These are phyloP conservation scores for Salmo trutta DNA, from an alignment of 2,797 vertebrate species.

Conservation along the genomic window DNA sequence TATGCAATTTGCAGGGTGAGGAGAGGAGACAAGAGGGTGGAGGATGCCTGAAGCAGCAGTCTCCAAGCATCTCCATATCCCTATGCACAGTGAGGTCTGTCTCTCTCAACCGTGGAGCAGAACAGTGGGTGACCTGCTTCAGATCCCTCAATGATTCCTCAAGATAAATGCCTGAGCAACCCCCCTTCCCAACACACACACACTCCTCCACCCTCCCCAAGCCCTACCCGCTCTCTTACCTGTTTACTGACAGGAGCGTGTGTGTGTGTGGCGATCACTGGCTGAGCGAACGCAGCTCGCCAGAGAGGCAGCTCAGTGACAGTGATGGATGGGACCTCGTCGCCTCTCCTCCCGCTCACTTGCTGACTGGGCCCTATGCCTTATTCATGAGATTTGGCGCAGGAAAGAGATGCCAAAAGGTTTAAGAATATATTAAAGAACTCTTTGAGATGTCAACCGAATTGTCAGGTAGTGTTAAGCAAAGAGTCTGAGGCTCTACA, in stretches of 20 bases:
- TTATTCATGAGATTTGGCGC: constrained; percentile 87
- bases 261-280: constrained; percentile 63
- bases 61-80: constrained; percentile 9
- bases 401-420: constrained; percentile 84
- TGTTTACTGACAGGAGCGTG: constrained; percentile 65
- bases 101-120: constrained; percentile 19
- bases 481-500: constrained; percentile 69
- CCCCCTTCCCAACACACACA: constrained; percentile 24
- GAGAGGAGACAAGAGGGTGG: neutral
- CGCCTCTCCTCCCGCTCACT: constrained; percentile 79
- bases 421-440: constrained; percentile 89
- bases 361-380: constrained; percentile 89
- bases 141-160: constrained; percentile 50
- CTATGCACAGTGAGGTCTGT: neutral
- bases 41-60: constrained; percentile 1
- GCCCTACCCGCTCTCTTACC: constrained; percentile 41
- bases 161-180: constrained; percentile 60
- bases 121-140: constrained; percentile 34
- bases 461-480: constrained; percentile 82
- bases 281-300: constrained; percentile 69
- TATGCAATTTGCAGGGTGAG: neutral
- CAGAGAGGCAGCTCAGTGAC: constrained; percentile 75
- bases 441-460: constrained; percentile 81
- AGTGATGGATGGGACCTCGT: constrained; percentile 86
- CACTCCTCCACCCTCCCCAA: too few species aligned